A percentile compares a stretch with the other conserved stretches of the same genome.
These are phyloP conservation scores for Phallusia fumigata DNA, from an alignment of 23 tunicate species.

Conservation along the genomic window DNA sequence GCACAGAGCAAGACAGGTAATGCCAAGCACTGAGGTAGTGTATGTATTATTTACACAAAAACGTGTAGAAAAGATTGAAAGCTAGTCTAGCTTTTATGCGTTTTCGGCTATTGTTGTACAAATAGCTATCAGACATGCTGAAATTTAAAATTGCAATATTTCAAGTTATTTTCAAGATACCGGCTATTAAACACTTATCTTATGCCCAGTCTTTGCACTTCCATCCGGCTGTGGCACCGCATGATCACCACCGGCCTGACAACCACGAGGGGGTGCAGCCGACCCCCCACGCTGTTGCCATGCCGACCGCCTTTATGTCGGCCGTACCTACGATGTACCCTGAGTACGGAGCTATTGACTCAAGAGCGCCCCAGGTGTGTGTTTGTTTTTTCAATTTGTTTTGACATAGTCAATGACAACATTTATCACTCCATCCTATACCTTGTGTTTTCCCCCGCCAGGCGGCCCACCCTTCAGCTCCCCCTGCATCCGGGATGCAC, in stretches of 20 bases:
- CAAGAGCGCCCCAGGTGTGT: background rate
- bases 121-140: no score
- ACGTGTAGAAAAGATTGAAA: no score
- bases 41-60: no score
- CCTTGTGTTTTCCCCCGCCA: background rate
- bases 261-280: constrained; percentile 11
- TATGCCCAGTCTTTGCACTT: constrained; percentile 48
- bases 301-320: constrained; percentile 49
- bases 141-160: no score
- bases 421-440: no score
- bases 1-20: constrained; percentile 4
- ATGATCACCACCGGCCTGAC: background rate
- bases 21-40: no score
- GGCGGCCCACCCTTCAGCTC: constrained; percentile 10
- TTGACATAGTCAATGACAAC: no score
- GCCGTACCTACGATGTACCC: constrained; percentile 35
- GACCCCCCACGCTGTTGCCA: constrained; percentile 29
- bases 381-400: no score
- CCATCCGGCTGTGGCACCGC: constrained; percentile 25
- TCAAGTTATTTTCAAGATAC: no score
- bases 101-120: no score
- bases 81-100: no score
- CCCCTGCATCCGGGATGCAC: constrained; percentile 27
- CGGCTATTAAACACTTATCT: no score
- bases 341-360: constrained; percentile 47